Base-by-base conservation (phyloP, 92 coral and sea anemone genomes). In the Epizoanthus rinbou region DNA sequence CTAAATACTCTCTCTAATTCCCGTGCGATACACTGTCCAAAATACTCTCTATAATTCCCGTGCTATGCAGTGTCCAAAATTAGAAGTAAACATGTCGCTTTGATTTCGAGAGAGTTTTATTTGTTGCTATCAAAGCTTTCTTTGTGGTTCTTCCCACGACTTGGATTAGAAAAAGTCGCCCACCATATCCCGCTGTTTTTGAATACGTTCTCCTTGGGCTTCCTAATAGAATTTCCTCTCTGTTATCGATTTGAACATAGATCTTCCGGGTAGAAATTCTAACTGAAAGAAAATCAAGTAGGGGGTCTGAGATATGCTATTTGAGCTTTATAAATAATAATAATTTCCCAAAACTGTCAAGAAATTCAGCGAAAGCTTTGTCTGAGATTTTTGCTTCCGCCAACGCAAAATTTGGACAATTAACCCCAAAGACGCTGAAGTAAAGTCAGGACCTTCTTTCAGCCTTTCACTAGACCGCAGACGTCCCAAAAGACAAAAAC, bases 201-300 rank as follows among this genome's bases (percentile, higher is more conserved):
- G 72, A 17, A 24, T 63, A 25, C 35, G 68, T 23, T 63, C 54
- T 8, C 54, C 54, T 64, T 64, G 69, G 33, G 69, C 8, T 11
- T 11, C 33, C 43, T 69, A 16, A 19, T 39, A 69, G 54, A 39
- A 69, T 35, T 71, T 47, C 58, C 76, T 71, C 50, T 5, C 3
- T 17, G 28, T 74, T 74, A 74, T 74, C 64, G 47, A 25, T 74
- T 74, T 28, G 21, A 63, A 23, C 64, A 52, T 14, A 14, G 57
- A 9, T 74, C 63, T 74, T 74, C 80, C 64, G 80, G 80, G 21
- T 19, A 14, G 23, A 74, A 74, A 28, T 65, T 74, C 6, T 74
- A 53, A 54, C 24, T 15, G 64, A 33, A 53, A 74, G 41, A 10
- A 47, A 53, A 16, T 24, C 31, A 65, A 65, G 70, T 72, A 43